Percentiles rank a stretch among this genome's conserved stretches.
Evolutionary conservation across 2,113 vertebrate genomes (phyloP).

Genomic region (Atherinomorus stipes): DNA sequence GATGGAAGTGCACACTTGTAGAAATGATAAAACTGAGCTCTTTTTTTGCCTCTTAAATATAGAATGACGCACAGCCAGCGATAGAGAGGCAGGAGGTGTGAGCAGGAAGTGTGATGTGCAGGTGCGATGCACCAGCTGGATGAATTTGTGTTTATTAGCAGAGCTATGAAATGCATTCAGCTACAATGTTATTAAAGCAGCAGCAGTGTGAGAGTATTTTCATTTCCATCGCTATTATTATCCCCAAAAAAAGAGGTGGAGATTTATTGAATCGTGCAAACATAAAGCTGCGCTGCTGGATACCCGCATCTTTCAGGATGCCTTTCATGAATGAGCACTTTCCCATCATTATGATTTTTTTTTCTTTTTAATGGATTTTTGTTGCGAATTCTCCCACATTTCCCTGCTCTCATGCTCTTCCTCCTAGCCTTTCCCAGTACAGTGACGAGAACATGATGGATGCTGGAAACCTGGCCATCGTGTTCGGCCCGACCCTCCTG

Average conservation of each 20-base stretch:
- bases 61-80: slow-evolving; percentile 37
- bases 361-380: no score
- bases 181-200: slow-evolving; percentile 22
- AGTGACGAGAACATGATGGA: slow-evolving; percentile 99
- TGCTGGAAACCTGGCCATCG: slow-evolving; percentile 96
- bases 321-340: no score
- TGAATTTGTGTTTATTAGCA: slow-evolving; percentile 28
- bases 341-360: no score
- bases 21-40: slow-evolving; percentile 34
- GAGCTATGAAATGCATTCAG: slow-evolving; percentile 22
- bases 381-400: background rate
- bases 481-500: slow-evolving; percentile 97
- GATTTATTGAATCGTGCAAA: no score
- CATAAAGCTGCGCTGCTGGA: no score
- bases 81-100: slow-evolving; percentile 55
- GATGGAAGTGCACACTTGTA: slow-evolving; percentile 32
- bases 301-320: no score
- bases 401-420: background rate
- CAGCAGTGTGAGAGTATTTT: slow-evolving; percentile 23
- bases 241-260: no score
- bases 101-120: slow-evolving; percentile 58
- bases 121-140: slow-evolving; percentile 47
- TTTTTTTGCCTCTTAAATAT: slow-evolving; percentile 62
- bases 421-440: slow-evolving; percentile 93
- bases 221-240: background rate